These are phyloP conservation scores for Caenorhabditis imperialis DNA, from an alignment of 2,888 invertebrate genomes.

Conservation along the genomic window DNA sequence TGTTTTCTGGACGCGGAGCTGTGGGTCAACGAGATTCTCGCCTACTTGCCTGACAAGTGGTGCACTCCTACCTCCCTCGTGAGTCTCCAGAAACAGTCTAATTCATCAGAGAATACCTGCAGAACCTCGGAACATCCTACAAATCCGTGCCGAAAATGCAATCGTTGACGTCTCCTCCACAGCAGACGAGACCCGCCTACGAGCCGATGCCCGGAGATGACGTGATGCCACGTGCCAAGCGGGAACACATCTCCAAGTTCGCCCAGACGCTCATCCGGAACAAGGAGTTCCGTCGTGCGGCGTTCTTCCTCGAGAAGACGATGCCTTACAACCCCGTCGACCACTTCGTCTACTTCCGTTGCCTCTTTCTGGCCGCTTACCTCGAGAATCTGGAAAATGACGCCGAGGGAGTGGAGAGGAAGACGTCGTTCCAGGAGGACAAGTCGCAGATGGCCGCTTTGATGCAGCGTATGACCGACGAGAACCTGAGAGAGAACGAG, in stretches of 20 bases:
- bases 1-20: slow-evolving; percentile 66
- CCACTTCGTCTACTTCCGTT: slow-evolving; percentile 83
- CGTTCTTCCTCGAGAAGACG: slow-evolving; percentile 81
- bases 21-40: slow-evolving; percentile 57
- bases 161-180: slow-evolving; percentile 4
- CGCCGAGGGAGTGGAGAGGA: slow-evolving; percentile 63
- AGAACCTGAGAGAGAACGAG: slow-evolving; percentile 39
- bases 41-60: slow-evolving; percentile 44
- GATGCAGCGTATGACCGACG: slow-evolving; percentile 42
- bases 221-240: slow-evolving; percentile 4
- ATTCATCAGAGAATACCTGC: background rate
- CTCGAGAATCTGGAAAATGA: slow-evolving; percentile 63
- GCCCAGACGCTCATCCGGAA: slow-evolving; percentile 37
- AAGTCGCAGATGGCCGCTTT: slow-evolving; percentile 13
- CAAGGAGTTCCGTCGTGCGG: slow-evolving; percentile 75
- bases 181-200: no score
- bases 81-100: background rate
- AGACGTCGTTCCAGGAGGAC: slow-evolving; percentile 40
- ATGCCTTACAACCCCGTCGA: slow-evolving; percentile 82
- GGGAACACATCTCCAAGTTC: slow-evolving; percentile 16
- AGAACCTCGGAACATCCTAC: background rate
- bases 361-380: slow-evolving; percentile 66
- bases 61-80: background rate
- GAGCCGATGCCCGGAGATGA: slow-evolving; percentile 6
- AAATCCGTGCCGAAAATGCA: background rate